These are phyloP conservation scores for Leptinotarsa undecemlineata DNA, from an alignment of 1,140 invertebrate species.

Conservation along the genomic window DNA sequence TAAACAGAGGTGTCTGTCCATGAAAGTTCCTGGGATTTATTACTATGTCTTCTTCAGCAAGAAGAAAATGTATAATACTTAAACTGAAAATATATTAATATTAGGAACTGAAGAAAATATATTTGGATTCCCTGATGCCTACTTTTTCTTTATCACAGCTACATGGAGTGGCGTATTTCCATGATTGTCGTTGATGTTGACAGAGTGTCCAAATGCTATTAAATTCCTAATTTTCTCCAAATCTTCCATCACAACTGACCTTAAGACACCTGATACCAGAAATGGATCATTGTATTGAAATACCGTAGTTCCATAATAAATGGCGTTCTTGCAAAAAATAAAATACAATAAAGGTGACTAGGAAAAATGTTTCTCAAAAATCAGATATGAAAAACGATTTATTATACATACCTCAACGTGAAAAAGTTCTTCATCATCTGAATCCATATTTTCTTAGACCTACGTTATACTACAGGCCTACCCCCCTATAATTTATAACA, in stretches of 20 bases:
- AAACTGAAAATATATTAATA: constrained; percentile 20
- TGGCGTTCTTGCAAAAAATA: neutral
- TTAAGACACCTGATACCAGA: constrained; percentile 27
- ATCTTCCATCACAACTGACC: constrained; percentile 28
- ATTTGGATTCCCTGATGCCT: constrained; percentile 9
- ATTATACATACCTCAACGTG: neutral
- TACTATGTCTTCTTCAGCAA: constrained; percentile 23
- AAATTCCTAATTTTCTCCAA: constrained; percentile 27
- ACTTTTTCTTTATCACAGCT: constrained; percentile 33
- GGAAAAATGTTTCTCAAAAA: no score
- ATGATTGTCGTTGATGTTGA: constrained; percentile 37
- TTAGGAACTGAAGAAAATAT: neutral
- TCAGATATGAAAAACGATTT: no score
- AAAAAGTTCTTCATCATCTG: constrained; percentile 2
- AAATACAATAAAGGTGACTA: no score
- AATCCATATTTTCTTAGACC: neutral
- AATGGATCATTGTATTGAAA: constrained; percentile 31
- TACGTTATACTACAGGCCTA: no score
- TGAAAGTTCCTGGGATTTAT: constrained; percentile 32
- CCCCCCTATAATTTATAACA: no score
- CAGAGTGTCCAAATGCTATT: constrained; percentile 21
- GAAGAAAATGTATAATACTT: constrained; percentile 30
- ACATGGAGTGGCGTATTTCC: constrained; percentile 34
- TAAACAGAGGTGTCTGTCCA: constrained; percentile 32
- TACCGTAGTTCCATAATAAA: neutral